phyloP scores from a whole-genome alignment of 2,888 invertebrate species.

The Masnerella sp. region DNA sequence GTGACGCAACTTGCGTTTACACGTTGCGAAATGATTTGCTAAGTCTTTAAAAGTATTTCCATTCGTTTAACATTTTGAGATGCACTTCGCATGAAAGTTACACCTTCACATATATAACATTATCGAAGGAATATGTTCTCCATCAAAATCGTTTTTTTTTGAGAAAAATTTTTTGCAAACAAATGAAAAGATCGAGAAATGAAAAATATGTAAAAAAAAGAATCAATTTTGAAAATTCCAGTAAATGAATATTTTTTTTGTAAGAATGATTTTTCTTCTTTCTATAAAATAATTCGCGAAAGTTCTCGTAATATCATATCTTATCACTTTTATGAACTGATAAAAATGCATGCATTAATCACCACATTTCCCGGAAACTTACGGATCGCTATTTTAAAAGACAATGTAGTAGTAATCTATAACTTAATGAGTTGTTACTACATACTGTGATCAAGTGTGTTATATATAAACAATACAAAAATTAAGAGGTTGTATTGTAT shows the following conservation, averaged over 20 bases:
- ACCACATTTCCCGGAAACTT: slow-evolving; percentile 15
- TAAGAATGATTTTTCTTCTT: no score
- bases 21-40: slow-evolving; percentile 40
- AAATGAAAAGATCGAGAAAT: not conserved
- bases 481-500: no score
- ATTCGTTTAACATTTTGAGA: slow-evolving; percentile 29
- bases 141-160: slow-evolving; percentile 11
- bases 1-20: slow-evolving; percentile 39
- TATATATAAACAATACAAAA: no score
- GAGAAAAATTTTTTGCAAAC: no score
- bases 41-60: slow-evolving; percentile 34
- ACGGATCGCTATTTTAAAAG: not conserved
- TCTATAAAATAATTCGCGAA: not conserved
- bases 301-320: not conserved
- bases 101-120: slow-evolving; percentile 17
- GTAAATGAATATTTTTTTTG: not conserved
- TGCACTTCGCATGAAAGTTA: slow-evolving; percentile 14
- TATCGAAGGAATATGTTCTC: slow-evolving; percentile 1
- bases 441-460: not conserved
- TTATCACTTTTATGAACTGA: slow-evolving; percentile 8
- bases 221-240: not conserved
- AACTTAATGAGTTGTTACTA: not conserved
- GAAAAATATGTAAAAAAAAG: not conserved
- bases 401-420: not conserved
- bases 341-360: slow-evolving; percentile 19